These are phyloP conservation scores for Pimephales promelas DNA, from an alignment of 2,113 vertebrate species.

Conservation along the genomic window DNA sequence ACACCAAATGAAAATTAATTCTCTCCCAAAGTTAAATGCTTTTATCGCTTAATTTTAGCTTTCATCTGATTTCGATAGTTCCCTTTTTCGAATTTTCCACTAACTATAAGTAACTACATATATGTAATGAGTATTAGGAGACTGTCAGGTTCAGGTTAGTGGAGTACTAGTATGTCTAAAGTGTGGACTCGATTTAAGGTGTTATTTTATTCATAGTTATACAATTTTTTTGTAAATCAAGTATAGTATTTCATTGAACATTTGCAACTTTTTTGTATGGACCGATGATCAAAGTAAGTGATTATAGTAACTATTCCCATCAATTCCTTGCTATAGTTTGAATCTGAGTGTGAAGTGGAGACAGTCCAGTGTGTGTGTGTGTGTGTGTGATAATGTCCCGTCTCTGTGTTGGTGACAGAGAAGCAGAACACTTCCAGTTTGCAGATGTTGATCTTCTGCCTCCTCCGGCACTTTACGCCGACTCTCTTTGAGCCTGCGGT, in stretches of 20 bases:
- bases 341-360: neutral
- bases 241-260: neutral
- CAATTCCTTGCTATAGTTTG: neutral
- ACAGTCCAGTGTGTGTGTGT: neutral
- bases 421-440: slow-evolving; percentile 69
- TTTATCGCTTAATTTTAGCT: no score
- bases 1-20: no score
- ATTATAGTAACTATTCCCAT: neutral
- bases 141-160: no score
- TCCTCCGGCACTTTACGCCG: slow-evolving; percentile 75
- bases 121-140: no score
- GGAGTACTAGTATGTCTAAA: no score
- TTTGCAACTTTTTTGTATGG: neutral
- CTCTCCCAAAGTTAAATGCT: no score
- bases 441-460: slow-evolving; percentile 71
- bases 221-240: no score
- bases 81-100: no score
- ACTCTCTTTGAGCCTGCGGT: slow-evolving; percentile 58
- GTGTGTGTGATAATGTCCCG: slow-evolving; percentile 14
- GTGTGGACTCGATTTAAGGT: no score
- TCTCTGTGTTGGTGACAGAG: slow-evolving; percentile 58
- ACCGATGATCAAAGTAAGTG: slow-evolving; percentile 10
- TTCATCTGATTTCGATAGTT: no score
- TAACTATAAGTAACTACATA: no score
- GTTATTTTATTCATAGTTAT: no score